Evolutionary conservation across 2,797 vertebrate species (phyloP), one percentile per base, ranked within the genome.

Genomic region (Lateolabrax maculatus): DNA sequence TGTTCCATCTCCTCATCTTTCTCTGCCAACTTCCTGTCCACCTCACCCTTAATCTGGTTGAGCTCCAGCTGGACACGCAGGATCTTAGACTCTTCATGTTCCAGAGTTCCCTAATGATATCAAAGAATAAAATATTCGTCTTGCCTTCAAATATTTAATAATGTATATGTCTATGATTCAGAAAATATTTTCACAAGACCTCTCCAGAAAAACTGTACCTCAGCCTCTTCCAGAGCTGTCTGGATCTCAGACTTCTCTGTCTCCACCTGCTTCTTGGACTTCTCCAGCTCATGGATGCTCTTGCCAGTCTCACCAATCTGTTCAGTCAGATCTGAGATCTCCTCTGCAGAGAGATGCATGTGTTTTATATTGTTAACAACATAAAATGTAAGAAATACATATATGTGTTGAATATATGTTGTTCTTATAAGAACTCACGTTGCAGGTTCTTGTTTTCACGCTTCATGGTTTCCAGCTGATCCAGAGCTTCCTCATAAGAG

Each of bases 1-100:
- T 97, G 96, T 25, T 97, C 96, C 1, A 96, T 96, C 91, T 98
- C 97, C 77, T 98, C 96, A 34, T 97, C 96, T 84, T 97, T 98
- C 88, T 98, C 97, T 9, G 95, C 92, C 46, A 95, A 85, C 85
- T 95, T 97, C 84, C 94, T 95, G 78, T 97, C 97, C 51, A 97
- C 83, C 72, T 97, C 96, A 66, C 95, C 93, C 80, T 97, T 98
- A 29, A 97, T 79, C 80, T 98, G 97, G 87, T 93, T 97, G 64
- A 98, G 88, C 84, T 97, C 97, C 79, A 98, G 92, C 66, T 98
- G 96, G 57, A 96, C 90, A 31, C 93, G 93, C 37, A 98, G 88
- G 78, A 97, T 96, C 93, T 97, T 97, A 49, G 96, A 96, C 75
- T 97, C 97, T 77, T 98, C 97, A 0, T 97, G 96, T 80, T 97